phyloP scores from a whole-genome alignment of 2,797 vertebrate genomes.

The Allobates femoralis region DNA sequence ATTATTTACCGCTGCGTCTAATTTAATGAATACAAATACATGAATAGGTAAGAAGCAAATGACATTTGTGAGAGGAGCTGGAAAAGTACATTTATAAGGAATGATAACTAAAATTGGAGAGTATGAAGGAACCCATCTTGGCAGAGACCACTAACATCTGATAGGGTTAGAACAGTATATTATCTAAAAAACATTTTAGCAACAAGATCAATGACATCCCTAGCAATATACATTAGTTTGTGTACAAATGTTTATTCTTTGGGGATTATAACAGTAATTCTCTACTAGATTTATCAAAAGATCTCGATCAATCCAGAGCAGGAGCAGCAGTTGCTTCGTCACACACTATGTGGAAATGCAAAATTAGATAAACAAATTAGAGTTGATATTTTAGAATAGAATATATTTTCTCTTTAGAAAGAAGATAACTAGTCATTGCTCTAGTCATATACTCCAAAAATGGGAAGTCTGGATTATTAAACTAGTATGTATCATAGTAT shows the following conservation, averaged over 20 bases:
- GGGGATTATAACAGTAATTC: conserved; percentile 61
- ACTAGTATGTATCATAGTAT: neutral
- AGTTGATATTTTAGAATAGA: conserved; percentile 52
- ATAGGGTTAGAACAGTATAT: conserved; percentile 69
- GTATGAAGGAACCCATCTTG: conserved; percentile 60
- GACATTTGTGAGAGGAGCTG: conserved; percentile 14
- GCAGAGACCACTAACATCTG: conserved; percentile 62
- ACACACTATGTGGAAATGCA: conserved; percentile 43
- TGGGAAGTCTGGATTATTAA: neutral
- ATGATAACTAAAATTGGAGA: conserved; percentile 63
- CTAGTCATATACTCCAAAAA: neutral
- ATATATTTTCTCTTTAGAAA: conserved; percentile 43
- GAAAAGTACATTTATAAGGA: conserved; percentile 59
- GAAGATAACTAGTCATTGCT: conserved; percentile 36
- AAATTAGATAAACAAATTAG: conserved; percentile 48
- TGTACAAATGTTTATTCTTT: conserved; percentile 59
- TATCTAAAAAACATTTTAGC: conserved; percentile 71
- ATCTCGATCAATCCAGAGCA: conserved; percentile 63
- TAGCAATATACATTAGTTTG: conserved; percentile 69
- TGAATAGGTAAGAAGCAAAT: conserved; percentile 28
- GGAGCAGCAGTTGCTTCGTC: conserved; percentile 63
- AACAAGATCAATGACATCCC: conserved; percentile 70
- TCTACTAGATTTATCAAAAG: conserved; percentile 67
- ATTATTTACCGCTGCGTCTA: conserved; percentile 59
- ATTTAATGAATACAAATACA: conserved; percentile 54